Percentiles rank a stretch among this genome's conserved stretches.
Evolutionary conservation across 2,888 invertebrate genomes (phyloP).

Genomic region (Himalopsyche japonica): DNA sequence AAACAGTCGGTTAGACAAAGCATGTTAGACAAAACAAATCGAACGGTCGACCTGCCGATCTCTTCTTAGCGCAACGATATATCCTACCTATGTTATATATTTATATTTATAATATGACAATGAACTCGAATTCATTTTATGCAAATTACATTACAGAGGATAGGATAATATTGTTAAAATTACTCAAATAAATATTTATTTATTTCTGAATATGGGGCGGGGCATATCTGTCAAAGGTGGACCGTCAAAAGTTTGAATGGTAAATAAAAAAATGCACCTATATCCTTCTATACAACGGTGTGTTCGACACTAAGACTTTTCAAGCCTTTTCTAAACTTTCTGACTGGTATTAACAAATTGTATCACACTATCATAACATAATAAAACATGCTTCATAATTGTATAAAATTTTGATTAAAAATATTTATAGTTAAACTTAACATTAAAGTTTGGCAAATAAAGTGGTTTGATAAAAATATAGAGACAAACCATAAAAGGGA

Average conservation of each 20-base stretch:
- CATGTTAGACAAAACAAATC: neutral
- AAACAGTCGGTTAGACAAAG: neutral
- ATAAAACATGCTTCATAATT: neutral
- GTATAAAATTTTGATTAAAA: neutral
- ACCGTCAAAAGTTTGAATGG: neutral
- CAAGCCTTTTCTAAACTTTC: neutral
- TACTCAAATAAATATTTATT: constrained; percentile 8
- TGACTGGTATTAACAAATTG: neutral
- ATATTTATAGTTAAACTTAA: neutral
- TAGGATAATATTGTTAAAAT: constrained; percentile 19
- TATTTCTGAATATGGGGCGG: constrained; percentile 1
- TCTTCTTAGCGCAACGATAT: constrained; percentile 30
- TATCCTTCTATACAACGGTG: neutral
- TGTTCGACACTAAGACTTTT: neutral
- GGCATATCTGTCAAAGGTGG: neutral
- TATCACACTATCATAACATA: neutral
- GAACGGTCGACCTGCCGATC: constrained; percentile 14
- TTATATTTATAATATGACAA: constrained; percentile 37
- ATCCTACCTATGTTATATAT: constrained; percentile 33
- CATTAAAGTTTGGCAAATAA: neutral
- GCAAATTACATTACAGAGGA: constrained; percentile 32
- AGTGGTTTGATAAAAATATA: neutral
- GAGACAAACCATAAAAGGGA: neutral
- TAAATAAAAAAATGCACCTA: neutral
- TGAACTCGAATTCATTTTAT: constrained; percentile 38